These are phyloP conservation scores for Mamestra configurata DNA, from an alignment of 1,140 invertebrate species.

Conservation along the genomic window DNA sequence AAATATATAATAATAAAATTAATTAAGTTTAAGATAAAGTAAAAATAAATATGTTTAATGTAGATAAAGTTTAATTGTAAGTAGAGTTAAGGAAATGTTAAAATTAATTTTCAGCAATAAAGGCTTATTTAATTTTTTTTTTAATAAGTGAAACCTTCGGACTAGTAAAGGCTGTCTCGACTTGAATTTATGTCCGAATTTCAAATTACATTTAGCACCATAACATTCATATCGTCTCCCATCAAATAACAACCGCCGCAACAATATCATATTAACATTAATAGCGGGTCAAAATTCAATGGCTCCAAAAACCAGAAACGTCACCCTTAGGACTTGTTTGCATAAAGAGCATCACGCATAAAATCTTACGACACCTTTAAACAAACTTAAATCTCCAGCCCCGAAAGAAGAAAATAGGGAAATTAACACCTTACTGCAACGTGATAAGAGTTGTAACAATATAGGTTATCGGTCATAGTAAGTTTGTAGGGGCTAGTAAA, in stretches of 20 bases:
- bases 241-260: constrained; percentile 28
- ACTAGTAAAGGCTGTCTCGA: neutral
- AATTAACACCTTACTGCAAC: constrained; percentile 54
- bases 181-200: neutral
- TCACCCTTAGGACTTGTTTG: constrained; percentile 81
- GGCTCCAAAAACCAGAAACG: constrained; percentile 81
- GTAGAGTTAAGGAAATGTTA: too few species aligned
- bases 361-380: constrained; percentile 82
- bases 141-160: too few species aligned
- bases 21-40: too few species aligned
- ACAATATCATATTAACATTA: constrained; percentile 48
- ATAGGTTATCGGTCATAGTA: constrained; percentile 33
- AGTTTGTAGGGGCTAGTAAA: constrained; percentile 73
- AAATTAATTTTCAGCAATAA: too few species aligned
- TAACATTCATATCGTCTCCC: constrained; percentile 30
- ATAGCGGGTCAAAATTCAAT: constrained; percentile 80
- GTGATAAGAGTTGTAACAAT: constrained; percentile 32
- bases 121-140: too few species aligned
- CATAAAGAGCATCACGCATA: constrained; percentile 82
- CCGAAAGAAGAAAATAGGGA: constrained; percentile 3
- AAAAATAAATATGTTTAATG: too few species aligned
- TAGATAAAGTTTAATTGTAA: too few species aligned
- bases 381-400: constrained; percentile 59
- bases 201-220: constrained; percentile 7
- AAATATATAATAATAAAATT: too few species aligned